Conservation (phyloP, 2,888 invertebrate species). For the Neoitamus cyanurus region DNA sequence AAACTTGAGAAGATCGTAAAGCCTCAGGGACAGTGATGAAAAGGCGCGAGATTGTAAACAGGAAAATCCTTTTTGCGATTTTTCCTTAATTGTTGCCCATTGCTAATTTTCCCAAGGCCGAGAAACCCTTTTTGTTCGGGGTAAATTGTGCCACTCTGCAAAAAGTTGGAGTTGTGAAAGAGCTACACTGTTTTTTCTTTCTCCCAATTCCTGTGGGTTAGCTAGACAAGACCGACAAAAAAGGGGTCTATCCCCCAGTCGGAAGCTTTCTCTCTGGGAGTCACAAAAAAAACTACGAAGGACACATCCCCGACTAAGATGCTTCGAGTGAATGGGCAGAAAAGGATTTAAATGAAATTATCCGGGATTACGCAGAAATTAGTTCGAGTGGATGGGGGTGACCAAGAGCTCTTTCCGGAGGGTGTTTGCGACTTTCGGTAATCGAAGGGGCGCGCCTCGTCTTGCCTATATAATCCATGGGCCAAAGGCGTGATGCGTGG, state of each 20-base stretch:
- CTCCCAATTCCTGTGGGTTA: slow-evolving; percentile 32
- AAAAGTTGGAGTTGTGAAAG: neutral
- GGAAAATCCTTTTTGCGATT: slow-evolving; percentile 57
- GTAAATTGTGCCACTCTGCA: slow-evolving; percentile 4
- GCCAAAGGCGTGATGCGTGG: slow-evolving; percentile 20
- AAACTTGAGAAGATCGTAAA: neutral
- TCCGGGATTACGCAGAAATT: slow-evolving; percentile 58
- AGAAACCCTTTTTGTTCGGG: slow-evolving; percentile 7
- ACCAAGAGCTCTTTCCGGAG: slow-evolving; percentile 31
- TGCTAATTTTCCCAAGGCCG: slow-evolving; percentile 56
- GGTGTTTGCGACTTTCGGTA: slow-evolving; percentile 37
- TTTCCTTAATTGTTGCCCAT: slow-evolving; percentile 55
- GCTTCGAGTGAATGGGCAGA: slow-evolving; percentile 1
- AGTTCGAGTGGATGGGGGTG: slow-evolving; percentile 52
- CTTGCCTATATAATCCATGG: neutral
- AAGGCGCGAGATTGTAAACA: slow-evolving; percentile 51
- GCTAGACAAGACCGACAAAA: slow-evolving; percentile 37
- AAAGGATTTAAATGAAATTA: slow-evolving; percentile 58
- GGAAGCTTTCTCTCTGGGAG: neutral
- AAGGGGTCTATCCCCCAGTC: neutral
- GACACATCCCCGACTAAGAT: neutral
- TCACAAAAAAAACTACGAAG: slow-evolving; percentile 18
- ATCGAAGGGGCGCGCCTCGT: neutral
- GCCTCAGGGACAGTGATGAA: slow-evolving; percentile 5
- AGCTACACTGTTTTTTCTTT: neutral